These are phyloP conservation scores for Psophia crepitans DNA, from an alignment of 2,113 vertebrate species.

Conservation along the genomic window DNA sequence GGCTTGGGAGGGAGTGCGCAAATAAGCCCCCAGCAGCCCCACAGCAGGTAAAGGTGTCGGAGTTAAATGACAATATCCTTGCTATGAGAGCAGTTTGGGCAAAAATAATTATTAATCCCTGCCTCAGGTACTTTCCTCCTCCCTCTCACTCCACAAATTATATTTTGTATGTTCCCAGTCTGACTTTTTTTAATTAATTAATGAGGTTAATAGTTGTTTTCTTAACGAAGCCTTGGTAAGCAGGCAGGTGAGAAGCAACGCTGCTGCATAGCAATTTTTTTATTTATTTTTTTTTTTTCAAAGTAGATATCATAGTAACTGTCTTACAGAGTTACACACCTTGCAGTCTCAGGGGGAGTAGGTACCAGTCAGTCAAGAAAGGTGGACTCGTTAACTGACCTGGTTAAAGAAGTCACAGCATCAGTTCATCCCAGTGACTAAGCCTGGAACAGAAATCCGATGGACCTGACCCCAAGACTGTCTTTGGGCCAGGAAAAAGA, in stretches of 20 bases:
- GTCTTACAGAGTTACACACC: no score
- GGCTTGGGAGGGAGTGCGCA: rapidly evolving
- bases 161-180: not conserved
- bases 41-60: not conserved
- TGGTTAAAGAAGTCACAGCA: not conserved
- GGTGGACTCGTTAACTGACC: not conserved
- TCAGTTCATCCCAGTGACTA: not conserved
- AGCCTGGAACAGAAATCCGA: not conserved
- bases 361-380: not conserved
- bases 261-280: not conserved
- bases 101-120: not conserved
- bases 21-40: not conserved
- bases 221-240: not conserved
- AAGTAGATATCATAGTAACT: not conserved
- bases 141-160: not conserved
- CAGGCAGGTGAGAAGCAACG: not conserved
- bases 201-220: not conserved
- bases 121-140: not conserved
- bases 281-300: not conserved
- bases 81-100: not conserved
- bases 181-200: not conserved
- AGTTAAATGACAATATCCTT: not conserved
- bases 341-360: no score
- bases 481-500: not conserved
- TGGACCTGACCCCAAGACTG: not conserved